Evolutionary conservation across 2,797 vertebrate species (phyloP).

Genomic region (Bovichtus variegatus): DNA sequence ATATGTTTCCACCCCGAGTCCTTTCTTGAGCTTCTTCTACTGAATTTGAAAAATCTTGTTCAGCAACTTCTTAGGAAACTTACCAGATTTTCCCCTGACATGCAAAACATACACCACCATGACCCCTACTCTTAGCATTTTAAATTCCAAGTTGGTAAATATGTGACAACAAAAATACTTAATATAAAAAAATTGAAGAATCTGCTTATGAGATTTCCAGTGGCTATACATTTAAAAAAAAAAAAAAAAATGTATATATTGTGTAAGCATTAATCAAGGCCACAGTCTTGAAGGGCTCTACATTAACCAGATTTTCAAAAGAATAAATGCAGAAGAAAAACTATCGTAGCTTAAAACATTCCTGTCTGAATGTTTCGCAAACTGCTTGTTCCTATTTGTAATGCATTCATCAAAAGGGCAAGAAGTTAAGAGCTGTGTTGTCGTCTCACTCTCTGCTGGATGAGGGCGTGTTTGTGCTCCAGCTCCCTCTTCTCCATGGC

Average conservation of each 20-base stretch:
- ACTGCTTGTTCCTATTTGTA: neutral
- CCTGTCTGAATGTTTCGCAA: too few species aligned
- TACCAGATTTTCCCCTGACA: neutral
- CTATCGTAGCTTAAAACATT: too few species aligned
- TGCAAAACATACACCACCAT: neutral
- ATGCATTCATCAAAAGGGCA: neutral
- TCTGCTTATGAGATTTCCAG: neutral
- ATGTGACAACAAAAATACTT: neutral
- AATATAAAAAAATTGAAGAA: neutral
- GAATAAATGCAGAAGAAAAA: neutral
- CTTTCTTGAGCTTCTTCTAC: neutral
- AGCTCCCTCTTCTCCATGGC: constrained; percentile 96
- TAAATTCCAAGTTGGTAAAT: neutral
- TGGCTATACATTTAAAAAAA: neutral
- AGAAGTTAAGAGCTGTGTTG: neutral
- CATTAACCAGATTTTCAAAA: neutral
- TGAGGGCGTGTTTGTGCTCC: constrained; percentile 96
- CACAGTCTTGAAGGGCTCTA: neutral
- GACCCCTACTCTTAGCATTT: neutral
- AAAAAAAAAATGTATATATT: neutral
- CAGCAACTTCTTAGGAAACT: neutral
- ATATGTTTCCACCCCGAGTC: neutral
- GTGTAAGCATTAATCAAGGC: neutral
- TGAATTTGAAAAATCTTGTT: constrained; percentile 10
- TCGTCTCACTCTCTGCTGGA: constrained; percentile 93